Percentiles rank a stretch among this genome's conserved stretches.
Evolutionary conservation across 2,797 vertebrate species (phyloP).

Genomic region (Sebastes steindachneri): DNA sequence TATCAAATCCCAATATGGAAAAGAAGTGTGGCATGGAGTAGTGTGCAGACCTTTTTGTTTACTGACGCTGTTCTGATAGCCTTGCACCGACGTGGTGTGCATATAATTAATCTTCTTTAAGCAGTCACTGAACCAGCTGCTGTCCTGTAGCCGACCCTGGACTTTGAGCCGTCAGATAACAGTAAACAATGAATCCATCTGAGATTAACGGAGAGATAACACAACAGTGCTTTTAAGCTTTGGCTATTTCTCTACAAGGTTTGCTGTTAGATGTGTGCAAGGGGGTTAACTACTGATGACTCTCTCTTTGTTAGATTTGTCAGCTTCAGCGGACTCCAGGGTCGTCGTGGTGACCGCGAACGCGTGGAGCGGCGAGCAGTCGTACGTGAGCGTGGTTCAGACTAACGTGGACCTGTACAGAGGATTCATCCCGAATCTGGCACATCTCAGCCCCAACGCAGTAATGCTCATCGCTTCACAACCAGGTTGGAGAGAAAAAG

Average conservation of each 20-base stretch:
- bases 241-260: not conserved
- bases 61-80: no score
- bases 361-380: slow-evolving; percentile 90
- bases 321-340: slow-evolving; percentile 88
- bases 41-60: no score
- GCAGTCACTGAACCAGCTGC: not conserved
- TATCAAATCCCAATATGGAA: no score
- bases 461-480: slow-evolving; percentile 93
- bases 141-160: not conserved
- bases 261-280: not conserved
- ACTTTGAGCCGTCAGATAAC: not conserved
- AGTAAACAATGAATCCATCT: not conserved
- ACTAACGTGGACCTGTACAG: slow-evolving; percentile 93
- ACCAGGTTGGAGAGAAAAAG: slow-evolving; percentile 84
- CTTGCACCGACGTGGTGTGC: no score
- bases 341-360: slow-evolving; percentile 92
- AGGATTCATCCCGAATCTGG: slow-evolving; percentile 86
- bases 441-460: slow-evolving; percentile 85
- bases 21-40: no score
- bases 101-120: no score
- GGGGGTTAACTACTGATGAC: not conserved
- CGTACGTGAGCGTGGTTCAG: slow-evolving; percentile 91
- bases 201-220: not conserved
- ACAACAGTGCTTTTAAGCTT: not conserved
- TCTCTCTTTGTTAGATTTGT: slow-evolving; percentile 83